Evolutionary conservation across 2,888 invertebrate species (phyloP), one percentile per base, ranked within the genome.

Genomic region (Diabrotica balteata): DNA sequence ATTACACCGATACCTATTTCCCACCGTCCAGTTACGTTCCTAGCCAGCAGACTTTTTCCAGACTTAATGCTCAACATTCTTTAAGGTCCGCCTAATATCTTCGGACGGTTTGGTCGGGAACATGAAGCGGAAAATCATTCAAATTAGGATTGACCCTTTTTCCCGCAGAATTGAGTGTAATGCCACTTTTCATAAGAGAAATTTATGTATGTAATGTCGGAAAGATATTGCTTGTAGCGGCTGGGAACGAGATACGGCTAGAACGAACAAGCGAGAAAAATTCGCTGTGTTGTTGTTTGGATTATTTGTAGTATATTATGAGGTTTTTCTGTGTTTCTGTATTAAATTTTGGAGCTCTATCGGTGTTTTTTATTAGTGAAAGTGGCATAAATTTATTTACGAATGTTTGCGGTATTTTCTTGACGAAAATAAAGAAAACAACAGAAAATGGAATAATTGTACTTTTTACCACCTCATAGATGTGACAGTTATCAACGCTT

Each of bases 81-180:
- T 63, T 63, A 55, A 42, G 63, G 55, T 44, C 46, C 54, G 17
- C 54, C 55, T 55, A 55, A 62, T 63, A 49, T 53, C 47, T 63
- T 55, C 50, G 49, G 55, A 11, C 63, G 44, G 6, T 54, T 57
- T 43, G 50, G 63, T 44, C 50, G 55, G 43, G 50, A 50, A 43
- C 8, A 49, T 51, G 43, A 63, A 63, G 32, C 57, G 54, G 44
- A 63, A 63, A 63, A 63, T 63, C 63, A 63, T 63, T 63, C 63
- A 63, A 63, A 63, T 63, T 63, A 57, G 63, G 50, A 63, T 47
- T 51, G 50, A 44, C 55, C 62, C 17, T 32, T 50, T 49, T 57
- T 63, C 55, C 57, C 44, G 17, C 10, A 44, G 22, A 44, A 52
- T 52, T 52, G 52, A 52, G 52, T 52, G 54, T 11, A 54, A 43